These are phyloP conservation scores for Cervus canadensis DNA, from an alignment of 2,113 vertebrate genomes.

Conservation along the genomic window DNA sequence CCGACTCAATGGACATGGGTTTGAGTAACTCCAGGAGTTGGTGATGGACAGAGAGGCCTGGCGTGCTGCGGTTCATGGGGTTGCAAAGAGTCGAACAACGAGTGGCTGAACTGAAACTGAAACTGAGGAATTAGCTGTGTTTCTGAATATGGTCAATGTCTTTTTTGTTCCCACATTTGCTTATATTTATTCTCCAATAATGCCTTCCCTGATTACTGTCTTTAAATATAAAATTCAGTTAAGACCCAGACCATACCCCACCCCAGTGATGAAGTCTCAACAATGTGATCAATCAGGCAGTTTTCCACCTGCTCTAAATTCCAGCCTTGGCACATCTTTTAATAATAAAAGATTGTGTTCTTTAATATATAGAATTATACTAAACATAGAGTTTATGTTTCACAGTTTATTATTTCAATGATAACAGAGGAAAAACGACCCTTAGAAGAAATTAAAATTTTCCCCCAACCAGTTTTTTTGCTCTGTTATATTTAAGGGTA, in stretches of 20 bases:
- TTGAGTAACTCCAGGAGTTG: background rate
- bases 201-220: background rate
- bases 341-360: background rate
- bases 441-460: background rate
- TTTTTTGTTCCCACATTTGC: background rate
- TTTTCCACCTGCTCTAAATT: background rate
- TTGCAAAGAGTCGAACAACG: background rate
- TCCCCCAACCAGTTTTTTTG: background rate
- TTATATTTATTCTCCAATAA: background rate
- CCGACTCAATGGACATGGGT: background rate
- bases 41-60: background rate
- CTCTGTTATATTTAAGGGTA: background rate
- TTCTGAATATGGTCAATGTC: background rate
- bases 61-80: accelerated
- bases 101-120: background rate
- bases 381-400: background rate
- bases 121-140: background rate
- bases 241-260: background rate
- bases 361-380: background rate
- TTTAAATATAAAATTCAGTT: background rate
- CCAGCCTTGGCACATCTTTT: background rate
- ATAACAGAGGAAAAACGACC: background rate
- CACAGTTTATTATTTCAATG: background rate
- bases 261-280: background rate
- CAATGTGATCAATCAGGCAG: background rate